Evolutionary conservation across 2,888 invertebrate species (phyloP), one percentile per base, ranked within the genome.

Genomic region (Elmis aenea): DNA sequence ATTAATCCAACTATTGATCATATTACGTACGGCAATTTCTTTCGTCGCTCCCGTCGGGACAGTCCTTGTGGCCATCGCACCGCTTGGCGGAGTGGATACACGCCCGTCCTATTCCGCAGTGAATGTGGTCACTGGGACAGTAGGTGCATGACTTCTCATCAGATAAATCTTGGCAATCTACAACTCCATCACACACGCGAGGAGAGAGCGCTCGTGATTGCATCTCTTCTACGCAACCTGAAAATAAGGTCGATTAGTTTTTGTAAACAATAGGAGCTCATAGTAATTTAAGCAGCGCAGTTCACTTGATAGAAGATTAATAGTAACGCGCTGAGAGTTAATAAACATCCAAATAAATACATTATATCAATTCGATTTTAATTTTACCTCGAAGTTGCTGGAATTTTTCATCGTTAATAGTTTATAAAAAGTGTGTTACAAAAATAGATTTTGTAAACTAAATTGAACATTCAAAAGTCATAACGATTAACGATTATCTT

Each of bases 21-120:
- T n/a, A n/a, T n/a, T n/a, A 79, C 87, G 80, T 69, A 92, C 91
- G 69, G 61, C 92, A 92, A 50, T 84, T 84, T 53, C 82, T 75
- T 63, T 92, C 92, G 55, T 92, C 92, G 46, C 85, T 84, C 16
- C 85, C 89, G 62, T 90, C 88, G 0, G 86, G 83, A 56, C 92
- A 92, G 66, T 92, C 90, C 1, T 75, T 72, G 33, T 80, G 79
- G 29, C 90, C 90, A 57, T 91, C 89, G 61, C 92, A 92, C 39
- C 84, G 75, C 51, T 83, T 75, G 33, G 74, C 73, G 5, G 70
- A 67, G 0, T 83, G 78, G 46, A 92, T 77, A 61, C 92, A 92
- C 14, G 77, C 75, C 36, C 83, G 73, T 30, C 84, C 81, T 30
- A 85, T 73, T 1, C 90, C 90, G 58, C 92, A 92, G 53, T 89